Evolutionary conservation across 2,797 vertebrate genomes (phyloP), one percentile per base, ranked within the genome.

Genomic region (Netta rufina): DNA sequence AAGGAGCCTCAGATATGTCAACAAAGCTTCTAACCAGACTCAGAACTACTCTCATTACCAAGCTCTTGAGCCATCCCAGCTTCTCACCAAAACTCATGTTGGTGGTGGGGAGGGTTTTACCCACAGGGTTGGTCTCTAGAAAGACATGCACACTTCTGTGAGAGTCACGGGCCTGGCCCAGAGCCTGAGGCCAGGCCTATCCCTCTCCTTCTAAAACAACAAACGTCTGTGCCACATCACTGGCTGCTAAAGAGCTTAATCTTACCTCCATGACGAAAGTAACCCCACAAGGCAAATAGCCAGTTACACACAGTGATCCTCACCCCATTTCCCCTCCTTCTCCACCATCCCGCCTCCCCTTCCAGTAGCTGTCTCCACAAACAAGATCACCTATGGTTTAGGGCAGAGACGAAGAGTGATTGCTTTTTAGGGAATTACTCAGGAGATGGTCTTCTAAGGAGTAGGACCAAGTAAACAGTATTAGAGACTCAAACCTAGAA

Each of bases 401-500:
- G n/a, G 95, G 79, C 43, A 92, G 25, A 84, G 36, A 84, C 1
- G 5, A 14, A 70, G 30, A 72, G 25, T 16, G 33, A 45, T 89
- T 43, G 60, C 74, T 92, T 92, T 93, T 64, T 30, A 67, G 64
- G 11, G 49, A 65, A 87, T 57, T 76, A 90, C 56, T 56, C 10
- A 6, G 78, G 67, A 87, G 24, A 77, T 89, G 67, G 90, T 90
- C 70, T 81, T 61, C 75, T 58, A 41, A 79, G 36, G 32, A 87
- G 47, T 15, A 79, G 6, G 57, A 83, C 57, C 84, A 90, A 91
- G 88, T 67, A 92, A 94, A 89, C 8, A 92, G 22, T 20, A 82
- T 51, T 79, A 53, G 69, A 93, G 74, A 93, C 84, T 39, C 74
- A 64, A 67, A n/a, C 61, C 32, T 69, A 83, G 82, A 57, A 71